Evolutionary conservation across 2,113 vertebrate genomes (phyloP), one percentile per base, ranked within the genome.

Genomic region (Amblyornis subalaris): DNA sequence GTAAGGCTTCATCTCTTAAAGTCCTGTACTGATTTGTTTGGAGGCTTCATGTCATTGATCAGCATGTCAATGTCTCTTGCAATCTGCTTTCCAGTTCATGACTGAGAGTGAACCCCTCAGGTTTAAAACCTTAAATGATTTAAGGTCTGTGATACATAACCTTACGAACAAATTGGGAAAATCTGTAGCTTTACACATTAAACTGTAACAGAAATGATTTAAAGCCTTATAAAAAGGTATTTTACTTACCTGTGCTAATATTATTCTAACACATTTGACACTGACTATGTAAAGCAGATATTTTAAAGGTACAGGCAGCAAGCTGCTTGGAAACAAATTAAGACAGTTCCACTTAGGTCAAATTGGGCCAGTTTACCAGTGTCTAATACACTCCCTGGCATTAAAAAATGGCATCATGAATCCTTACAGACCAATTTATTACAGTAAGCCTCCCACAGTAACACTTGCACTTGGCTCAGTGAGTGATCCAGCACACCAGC

Each of bases 11-110:
- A 66, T 80, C 85, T 75, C 86, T 83, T 90, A 92, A 95, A 95
- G 91, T 88, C 95, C 94, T 93, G 76, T 61, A 82, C 89, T 92
- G 70, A 91, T 91, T 81, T 89, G 95, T 96, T 96, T 96, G 92
- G 96, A 35, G 48, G 92, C 75, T 85, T 96, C 57, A 10, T 87
- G 72, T 95, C 96, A 82, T 88, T 90, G 97, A 96, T 95, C 92
- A 95, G 86, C 92, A 93, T 77, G 65, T 88, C 92, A 80, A 94
- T 72, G 47, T 95, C 96, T 93, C 94, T 72, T 76, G 81, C 76
- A 93, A 85, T 94, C 90, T 82, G 71, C 74, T 85, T 79, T 69
- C 88, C 38, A 80, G 94, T 94, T 94, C 55, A 76, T 87, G 94
- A 95, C 61, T 90, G 83, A 62, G 76, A 85, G 76, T 87, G 92